Base-by-base conservation (phyloP, 2,113 vertebrate species). In the Orcinus orca region DNA sequence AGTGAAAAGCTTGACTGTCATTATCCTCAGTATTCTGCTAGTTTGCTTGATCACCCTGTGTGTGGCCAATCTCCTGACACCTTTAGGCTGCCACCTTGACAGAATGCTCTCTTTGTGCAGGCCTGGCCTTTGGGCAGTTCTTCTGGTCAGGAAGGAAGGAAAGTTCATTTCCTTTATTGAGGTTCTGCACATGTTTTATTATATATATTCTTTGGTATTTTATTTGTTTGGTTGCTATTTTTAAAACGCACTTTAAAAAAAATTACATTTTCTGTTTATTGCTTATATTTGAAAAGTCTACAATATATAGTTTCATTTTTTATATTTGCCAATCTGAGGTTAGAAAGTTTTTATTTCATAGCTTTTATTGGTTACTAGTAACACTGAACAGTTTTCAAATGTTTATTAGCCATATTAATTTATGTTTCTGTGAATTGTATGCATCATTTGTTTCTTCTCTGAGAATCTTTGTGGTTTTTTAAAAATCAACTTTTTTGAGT, bases 381-480 rank as follows among this genome's bases (percentile, higher is more conserved):
- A 93, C 41, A 82, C 2, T 26, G 81, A 80, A 58, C 55, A 92
- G 25, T 85, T 81, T 80, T 92, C 38, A 84, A 90, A 55, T 80
- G 12, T 87, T 67, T 81, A 25, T 67, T 94, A 82, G 86, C 14
- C 5, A 93, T n/a, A 88, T 62, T 53, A 80, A 93, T 84, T 62
- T 88, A 88, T 88, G 73, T 84, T 83, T 83, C n/a, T 90, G 31
- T 74, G 36, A 95, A 68, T 50, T 90, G 31, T 80, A 14, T 85
- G 50, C 67, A 74, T 80, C 29, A 29, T 90, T 93, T 88, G 33
- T 53, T 65, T 96, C 82, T 70, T 3, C 29, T 84, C 8, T 21
- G 23, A 3, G 17, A 81, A 84, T 70, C 55, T 60, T 53, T 47
- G 18, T 29, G 31, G 31, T 76, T 85, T 89, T 73, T 50, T 29